Conservation (phyloP, 2,888 invertebrate species). For the Idaea aversata region DNA sequence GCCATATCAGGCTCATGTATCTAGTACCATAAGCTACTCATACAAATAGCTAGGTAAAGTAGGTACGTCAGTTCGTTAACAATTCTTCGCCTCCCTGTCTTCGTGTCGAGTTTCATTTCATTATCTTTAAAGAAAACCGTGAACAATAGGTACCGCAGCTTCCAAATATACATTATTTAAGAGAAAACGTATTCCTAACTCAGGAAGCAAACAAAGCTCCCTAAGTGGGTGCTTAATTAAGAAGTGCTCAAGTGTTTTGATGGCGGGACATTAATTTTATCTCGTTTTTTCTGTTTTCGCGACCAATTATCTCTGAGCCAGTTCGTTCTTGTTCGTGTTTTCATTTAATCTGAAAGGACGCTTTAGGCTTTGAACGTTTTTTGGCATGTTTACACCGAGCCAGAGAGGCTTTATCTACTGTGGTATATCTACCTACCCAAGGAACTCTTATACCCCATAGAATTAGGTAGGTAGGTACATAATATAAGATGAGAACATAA, state of each 20-base stretch:
- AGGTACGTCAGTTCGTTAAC: not conserved
- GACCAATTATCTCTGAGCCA: constrained; percentile 58
- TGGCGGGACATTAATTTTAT: constrained; percentile 69
- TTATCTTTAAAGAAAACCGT: constrained; percentile 21
- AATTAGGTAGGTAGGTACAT: too few species aligned
- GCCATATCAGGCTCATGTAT: too few species aligned
- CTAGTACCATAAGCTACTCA: too few species aligned
- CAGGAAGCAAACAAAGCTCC: constrained; percentile 35
- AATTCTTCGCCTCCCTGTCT: constrained; percentile 8
- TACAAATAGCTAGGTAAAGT: too few species aligned
- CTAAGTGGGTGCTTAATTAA: constrained; percentile 65
- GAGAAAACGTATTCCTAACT: constrained; percentile 11
- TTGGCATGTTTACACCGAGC: not conserved
- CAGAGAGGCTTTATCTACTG: not conserved
- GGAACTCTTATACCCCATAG: too few species aligned
- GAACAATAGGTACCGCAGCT: constrained; percentile 18
- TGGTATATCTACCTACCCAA: too few species aligned
- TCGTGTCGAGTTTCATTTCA: constrained; percentile 8
- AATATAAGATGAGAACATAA: too few species aligned
- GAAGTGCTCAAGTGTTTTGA: constrained; percentile 67
- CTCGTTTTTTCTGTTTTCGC: constrained; percentile 65
- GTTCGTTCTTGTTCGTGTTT: not conserved
- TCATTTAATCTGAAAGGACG: not conserved
- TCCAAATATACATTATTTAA: constrained; percentile 27
- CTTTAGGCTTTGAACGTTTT: not conserved